Evolutionary conservation across 2,888 invertebrate genomes (phyloP), one percentile per base, ranked within the genome.

Genomic region (Polia nebulosa): DNA sequence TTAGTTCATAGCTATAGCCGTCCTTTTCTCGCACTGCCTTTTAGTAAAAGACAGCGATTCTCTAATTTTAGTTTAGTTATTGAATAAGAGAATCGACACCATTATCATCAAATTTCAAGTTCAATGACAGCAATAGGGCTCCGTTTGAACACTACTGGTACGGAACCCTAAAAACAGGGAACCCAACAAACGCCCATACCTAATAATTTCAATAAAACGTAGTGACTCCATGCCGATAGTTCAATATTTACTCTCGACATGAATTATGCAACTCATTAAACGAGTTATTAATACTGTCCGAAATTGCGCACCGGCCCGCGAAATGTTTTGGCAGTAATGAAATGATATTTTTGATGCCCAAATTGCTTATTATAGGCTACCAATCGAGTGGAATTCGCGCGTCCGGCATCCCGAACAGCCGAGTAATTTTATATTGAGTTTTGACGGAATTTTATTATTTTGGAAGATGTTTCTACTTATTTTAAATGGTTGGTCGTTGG

Each of bases 241-340:
- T 75, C 66, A 80, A 76, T 82, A 82, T 82, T 78, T 68, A 80
- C 78, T 67, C 53, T 56, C 29, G 29, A 27, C 49, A 79, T 83
- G 65, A 85, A 84, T 82, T 69, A 82, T 80, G 75, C 83, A 80
- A 78, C 79, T 83, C 84, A 85, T 85, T 85, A 80, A 82, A 73
- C 80, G 75, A 67, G 66, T 78, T 85, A 82, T 83, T 85, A 88
- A 85, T 84, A 85, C 79, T 66, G 76, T 71, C 59, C 64, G 61
- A 76, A 62, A 69, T 69, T 72, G 71, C 69, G 44, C 63, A 76
- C 60, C 76, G 73, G 73, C 62, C 64, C 68, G 58, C 64, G 22
- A 73, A 79, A 82, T 79, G 76, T 81, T 83, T 83, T 73, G 67
- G 49, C 63, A 56, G 60, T 71, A 76, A 77, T 72, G 74, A 72